Percentiles rank a stretch among this genome's conserved stretches.
Conservation (phyloP, 2,888 invertebrate species). For the Aphodius granarius region DNA sequence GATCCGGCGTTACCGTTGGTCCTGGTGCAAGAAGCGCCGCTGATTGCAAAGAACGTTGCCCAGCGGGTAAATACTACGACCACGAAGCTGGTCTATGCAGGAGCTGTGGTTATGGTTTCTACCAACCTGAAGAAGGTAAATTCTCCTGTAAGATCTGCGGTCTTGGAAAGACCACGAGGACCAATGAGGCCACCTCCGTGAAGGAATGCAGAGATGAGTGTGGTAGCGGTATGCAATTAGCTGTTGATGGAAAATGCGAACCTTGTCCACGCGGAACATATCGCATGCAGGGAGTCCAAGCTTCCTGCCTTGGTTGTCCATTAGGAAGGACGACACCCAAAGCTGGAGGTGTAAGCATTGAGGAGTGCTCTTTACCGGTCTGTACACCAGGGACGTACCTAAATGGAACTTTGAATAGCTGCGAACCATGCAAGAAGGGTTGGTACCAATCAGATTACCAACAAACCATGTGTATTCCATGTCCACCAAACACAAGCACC, state of each 20-base stretch:
- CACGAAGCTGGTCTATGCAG: conserved; percentile 85
- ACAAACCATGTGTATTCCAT: conserved; percentile 82
- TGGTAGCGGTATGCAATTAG: conserved; percentile 80
- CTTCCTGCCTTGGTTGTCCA: conserved; percentile 87
- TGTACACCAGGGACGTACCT: conserved; percentile 81
- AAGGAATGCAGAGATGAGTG: conserved; percentile 92
- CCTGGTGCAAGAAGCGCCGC: conserved; percentile 85
- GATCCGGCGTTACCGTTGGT: conserved; percentile 84
- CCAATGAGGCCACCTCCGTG: conserved; percentile 83
- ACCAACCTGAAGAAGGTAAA: conserved; percentile 87
- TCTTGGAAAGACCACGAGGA: conserved; percentile 88
- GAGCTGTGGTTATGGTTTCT: conserved; percentile 93
- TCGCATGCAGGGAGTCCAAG: conserved; percentile 82
- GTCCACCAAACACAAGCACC: conserved; percentile 91
- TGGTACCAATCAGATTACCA: conserved; percentile 89
- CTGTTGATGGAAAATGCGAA: conserved; percentile 87
- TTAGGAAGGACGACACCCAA: conserved; percentile 87
- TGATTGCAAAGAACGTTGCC: conserved; percentile 92
- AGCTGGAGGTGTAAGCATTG: conserved; percentile 78
- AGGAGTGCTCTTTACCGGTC: conserved; percentile 91
- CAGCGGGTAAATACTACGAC: conserved; percentile 92
- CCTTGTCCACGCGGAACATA: conserved; percentile 77
- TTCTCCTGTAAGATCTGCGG: conserved; percentile 88
- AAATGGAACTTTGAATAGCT: conserved; percentile 83
- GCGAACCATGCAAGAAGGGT: conserved; percentile 85